Percentiles rank a stretch among this genome's conserved stretches.
phyloP scores from a whole-genome alignment of 2,888 invertebrate genomes.

The Andrena dorsata region DNA sequence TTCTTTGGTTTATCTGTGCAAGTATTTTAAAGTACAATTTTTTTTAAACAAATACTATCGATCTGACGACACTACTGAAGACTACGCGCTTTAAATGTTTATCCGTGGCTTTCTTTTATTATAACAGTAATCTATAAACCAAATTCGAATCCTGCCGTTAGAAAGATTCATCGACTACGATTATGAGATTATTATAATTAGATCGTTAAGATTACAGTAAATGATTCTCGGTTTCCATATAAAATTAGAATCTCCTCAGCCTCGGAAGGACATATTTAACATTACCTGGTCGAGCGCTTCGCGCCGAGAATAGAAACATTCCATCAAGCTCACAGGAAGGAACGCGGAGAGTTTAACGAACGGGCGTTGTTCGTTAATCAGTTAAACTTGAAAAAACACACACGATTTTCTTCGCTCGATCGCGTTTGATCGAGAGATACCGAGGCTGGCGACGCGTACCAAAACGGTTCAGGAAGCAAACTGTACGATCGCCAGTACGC shows the following conservation, averaged over 20 bases:
- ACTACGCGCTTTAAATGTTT: neutral
- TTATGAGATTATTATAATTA: neutral
- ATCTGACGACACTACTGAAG: neutral
- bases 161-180: neutral
- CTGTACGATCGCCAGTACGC: conserved; percentile 21
- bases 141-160: neutral
- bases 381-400: neutral
- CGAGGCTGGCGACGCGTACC: conserved; percentile 15
- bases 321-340: neutral
- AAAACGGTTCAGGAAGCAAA: conserved; percentile 48
- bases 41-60: neutral
- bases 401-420: neutral
- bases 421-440: conserved; percentile 21
- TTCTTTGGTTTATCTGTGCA: neutral
- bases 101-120: neutral
- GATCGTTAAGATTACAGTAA: too few species aligned
- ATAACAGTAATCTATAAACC: neutral
- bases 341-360: too few species aligned
- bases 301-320: neutral
- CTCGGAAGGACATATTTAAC: neutral
- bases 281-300: neutral
- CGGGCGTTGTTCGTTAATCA: neutral
- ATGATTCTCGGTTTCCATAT: too few species aligned
- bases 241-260: neutral
- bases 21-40: neutral